phyloP scores from a whole-genome alignment of 23 tunicate genomes.

The Botrylloides violaceus region DNA sequence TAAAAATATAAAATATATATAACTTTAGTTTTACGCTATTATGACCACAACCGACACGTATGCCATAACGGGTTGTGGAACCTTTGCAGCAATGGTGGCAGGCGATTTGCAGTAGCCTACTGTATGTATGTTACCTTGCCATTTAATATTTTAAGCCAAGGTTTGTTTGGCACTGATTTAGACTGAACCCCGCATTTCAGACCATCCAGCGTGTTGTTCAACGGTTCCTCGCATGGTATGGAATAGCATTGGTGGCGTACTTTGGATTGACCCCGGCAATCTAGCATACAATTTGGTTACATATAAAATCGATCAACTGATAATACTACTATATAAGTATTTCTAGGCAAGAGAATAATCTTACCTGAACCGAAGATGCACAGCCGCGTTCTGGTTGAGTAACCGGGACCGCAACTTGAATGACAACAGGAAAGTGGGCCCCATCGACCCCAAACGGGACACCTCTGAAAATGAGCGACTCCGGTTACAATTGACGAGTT shows the following conservation, averaged over 20 bases:
- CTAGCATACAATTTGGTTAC: background rate
- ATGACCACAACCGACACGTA: too few species aligned
- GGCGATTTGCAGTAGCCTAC: too few species aligned
- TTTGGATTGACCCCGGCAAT: background rate
- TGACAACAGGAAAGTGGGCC: conserved; percentile 52
- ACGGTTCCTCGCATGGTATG: background rate
- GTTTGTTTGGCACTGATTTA: background rate
- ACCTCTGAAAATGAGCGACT: conserved; percentile 22
- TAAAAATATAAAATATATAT: too few species aligned
- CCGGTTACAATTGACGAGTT: background rate
- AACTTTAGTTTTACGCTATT: too few species aligned
- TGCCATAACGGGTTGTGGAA: too few species aligned
- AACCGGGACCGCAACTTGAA: conserved; percentile 57
- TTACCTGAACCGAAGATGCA: background rate
- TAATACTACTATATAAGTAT: background rate
- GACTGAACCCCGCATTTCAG: conserved; percentile 4
- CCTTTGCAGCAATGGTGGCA: too few species aligned
- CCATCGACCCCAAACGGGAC: conserved; percentile 68
- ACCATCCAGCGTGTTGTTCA: background rate
- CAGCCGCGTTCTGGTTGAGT: background rate
- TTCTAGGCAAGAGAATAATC: background rate
- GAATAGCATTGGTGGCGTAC: background rate
- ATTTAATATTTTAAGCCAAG: background rate
- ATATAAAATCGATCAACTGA: background rate
- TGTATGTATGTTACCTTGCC: conserved; percentile 7